These are phyloP conservation scores for Trematocara variabile DNA, from an alignment of 2,113 vertebrate genomes.

Conservation along the genomic window DNA sequence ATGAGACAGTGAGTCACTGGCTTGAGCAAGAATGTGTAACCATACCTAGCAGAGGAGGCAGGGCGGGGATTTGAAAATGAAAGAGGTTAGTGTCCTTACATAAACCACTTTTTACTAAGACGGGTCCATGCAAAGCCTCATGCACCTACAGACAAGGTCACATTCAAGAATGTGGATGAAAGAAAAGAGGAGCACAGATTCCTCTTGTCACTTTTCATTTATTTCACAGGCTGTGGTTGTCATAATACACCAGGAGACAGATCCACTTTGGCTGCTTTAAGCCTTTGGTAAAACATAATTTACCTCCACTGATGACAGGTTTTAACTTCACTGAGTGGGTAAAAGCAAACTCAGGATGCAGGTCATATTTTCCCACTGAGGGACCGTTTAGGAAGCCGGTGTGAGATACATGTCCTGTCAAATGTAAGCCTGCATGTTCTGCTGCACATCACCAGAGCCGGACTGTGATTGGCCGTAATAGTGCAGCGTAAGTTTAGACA, in stretches of 20 bases:
- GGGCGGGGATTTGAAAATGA: background rate
- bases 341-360: background rate
- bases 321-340: background rate
- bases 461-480: slow-evolving; percentile 3
- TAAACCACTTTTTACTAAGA: background rate
- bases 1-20: background rate
- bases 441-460: background rate
- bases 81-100: background rate
- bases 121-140: background rate
- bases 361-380: background rate
- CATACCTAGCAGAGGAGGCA: background rate
- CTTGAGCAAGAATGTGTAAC: background rate
- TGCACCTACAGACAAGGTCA: background rate
- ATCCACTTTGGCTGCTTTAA: background rate
- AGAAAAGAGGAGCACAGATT: background rate
- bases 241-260: background rate
- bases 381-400: background rate
- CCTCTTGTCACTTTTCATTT: background rate
- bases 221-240: background rate
- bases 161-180: background rate
- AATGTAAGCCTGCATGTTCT: background rate
- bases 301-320: background rate
- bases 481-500: background rate
- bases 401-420: background rate
- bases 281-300: background rate